phyloP scores from a whole-genome alignment of 2,797 vertebrate species.

The Danio albolineatus region DNA sequence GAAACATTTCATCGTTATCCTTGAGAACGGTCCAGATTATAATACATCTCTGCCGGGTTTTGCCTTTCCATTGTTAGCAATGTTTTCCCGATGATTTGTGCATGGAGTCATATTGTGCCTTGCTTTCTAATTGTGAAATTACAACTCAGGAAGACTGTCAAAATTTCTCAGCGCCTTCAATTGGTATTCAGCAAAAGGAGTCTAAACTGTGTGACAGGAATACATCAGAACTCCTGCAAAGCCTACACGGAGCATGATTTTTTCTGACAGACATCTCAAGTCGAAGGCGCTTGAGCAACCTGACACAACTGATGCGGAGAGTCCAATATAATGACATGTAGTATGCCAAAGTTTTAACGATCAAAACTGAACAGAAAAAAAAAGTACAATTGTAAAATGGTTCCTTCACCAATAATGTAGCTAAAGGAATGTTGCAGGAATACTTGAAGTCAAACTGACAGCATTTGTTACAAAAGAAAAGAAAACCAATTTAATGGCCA shows the following conservation, averaged over 20 bases:
- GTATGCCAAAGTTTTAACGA: background rate
- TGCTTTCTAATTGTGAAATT: conserved; percentile 52
- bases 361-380: background rate
- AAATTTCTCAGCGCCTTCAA: conserved; percentile 17
- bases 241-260: conserved; percentile 9
- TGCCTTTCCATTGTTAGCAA: conserved; percentile 1
- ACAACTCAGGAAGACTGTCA: conserved; percentile 25
- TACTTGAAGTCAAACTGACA: background rate
- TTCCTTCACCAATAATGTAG: background rate
- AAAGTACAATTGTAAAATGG: background rate
- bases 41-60: background rate
- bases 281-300: conserved; percentile 3
- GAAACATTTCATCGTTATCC: conserved; percentile 27
- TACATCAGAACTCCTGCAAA: conserved; percentile 16
- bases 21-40: conserved; percentile 38
- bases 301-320: conserved; percentile 14
- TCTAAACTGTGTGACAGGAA: conserved; percentile 18
- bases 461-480: background rate
- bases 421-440: background rate
- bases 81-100: conserved; percentile 32
- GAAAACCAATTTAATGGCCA: too few species aligned
- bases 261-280: conserved; percentile 26
- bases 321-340: background rate
- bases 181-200: conserved; percentile 40
- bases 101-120: conserved; percentile 10